Evolutionary conservation across 2,797 vertebrate genomes (phyloP).

Genomic region (Mus caroli): DNA sequence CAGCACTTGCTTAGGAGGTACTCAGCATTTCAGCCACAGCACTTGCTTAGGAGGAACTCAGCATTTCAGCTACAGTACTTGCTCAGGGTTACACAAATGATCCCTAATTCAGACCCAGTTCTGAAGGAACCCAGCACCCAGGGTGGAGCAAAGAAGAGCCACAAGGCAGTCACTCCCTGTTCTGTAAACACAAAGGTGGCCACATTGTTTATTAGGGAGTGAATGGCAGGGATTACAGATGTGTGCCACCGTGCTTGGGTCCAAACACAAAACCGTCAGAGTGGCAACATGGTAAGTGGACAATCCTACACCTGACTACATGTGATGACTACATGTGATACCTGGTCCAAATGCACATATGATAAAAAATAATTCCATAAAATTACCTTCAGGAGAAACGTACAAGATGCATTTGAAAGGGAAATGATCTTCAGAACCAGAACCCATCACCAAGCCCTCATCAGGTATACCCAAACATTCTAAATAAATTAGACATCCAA

Average conservation of each 20-base stretch:
- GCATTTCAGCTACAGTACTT: neutral
- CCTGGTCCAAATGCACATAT: neutral
- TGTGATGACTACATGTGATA: neutral
- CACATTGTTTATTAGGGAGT: neutral
- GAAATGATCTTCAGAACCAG: neutral
- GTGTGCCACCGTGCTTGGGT: neutral
- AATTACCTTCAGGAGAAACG: neutral
- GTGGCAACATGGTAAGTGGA: neutral
- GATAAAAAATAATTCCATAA: neutral
- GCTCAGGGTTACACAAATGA: neutral
- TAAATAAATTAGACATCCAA: neutral
- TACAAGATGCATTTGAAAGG: neutral
- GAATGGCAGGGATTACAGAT: neutral
- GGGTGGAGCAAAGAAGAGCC: neutral
- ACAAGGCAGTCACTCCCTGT: neutral
- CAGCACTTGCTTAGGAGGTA: neutral
- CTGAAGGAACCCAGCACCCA: neutral
- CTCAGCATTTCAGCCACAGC: neutral
- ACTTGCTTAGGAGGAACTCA: neutral
- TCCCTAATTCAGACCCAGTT: neutral
- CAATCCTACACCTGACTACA: neutral
- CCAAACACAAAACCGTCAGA: neutral
- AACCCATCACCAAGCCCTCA: neutral
- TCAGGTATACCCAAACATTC: neutral
- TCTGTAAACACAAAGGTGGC: neutral